Conservation (phyloP, 2,797 vertebrate species). For the Bovichtus variegatus region DNA sequence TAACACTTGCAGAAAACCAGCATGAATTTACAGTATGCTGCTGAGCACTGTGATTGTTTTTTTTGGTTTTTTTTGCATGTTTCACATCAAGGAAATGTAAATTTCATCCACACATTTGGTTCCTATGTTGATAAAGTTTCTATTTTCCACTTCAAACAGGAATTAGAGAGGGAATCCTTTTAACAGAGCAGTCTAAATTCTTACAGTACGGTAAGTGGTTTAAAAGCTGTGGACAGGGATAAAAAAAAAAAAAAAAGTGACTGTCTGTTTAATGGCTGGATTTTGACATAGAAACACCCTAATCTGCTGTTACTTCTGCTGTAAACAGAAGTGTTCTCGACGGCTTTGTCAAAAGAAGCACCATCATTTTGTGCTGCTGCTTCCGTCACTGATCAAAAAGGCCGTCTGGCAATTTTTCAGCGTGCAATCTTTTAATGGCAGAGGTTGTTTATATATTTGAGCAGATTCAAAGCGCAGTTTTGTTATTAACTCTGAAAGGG, state of each 20-base stretch:
- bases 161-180: constrained; percentile 72
- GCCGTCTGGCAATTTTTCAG: constrained; percentile 25
- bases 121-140: constrained; percentile 59
- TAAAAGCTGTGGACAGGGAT: constrained; percentile 79
- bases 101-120: constrained; percentile 53
- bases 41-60: constrained; percentile 29
- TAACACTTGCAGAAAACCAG: constrained; percentile 23
- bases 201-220: constrained; percentile 73
- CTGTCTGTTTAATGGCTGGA: constrained; percentile 79
- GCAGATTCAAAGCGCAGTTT: constrained; percentile 5
- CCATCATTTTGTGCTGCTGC: constrained; percentile 39
- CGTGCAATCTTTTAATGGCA: constrained; percentile 24
- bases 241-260: constrained; percentile 71
- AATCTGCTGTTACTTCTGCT: constrained; percentile 81
- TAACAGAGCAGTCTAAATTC: constrained; percentile 68
- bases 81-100: constrained; percentile 56
- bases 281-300: constrained; percentile 78
- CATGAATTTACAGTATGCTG: constrained; percentile 25
- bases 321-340: constrained; percentile 75
- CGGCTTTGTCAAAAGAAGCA: constrained; percentile 75
- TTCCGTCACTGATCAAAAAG: constrained; percentile 51
- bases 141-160: constrained; percentile 80
- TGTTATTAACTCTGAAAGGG: constrained; percentile 13
- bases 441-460: constrained; percentile 13
- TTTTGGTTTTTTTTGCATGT: constrained; percentile 19